Base-by-base conservation (phyloP, 2,797 vertebrate genomes). In the Esox masquinongy region DNA sequence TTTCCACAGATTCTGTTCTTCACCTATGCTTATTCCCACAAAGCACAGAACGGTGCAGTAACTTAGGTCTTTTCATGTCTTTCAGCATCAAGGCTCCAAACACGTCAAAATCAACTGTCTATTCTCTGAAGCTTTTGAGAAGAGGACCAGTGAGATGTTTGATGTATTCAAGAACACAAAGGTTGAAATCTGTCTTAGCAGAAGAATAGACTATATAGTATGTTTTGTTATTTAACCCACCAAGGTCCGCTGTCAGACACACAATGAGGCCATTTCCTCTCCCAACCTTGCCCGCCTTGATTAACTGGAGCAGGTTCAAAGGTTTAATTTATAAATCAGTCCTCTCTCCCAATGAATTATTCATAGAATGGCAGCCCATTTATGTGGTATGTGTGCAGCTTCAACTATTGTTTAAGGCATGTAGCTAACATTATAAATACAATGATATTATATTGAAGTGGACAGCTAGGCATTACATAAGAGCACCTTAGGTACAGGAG, bases 241-340 rank as follows among this genome's bases (percentile, higher is more conserved):
- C 83, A 36, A 76, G 76, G 72, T 72, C 70, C 76, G 81, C 66
- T 59, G 77, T 79, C 73, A 29, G 73, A 77, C 76, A 73, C 78
- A 85, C 80, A 85, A 83, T 85, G 69, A 75, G 15, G 63, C 26
- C 61, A 67, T 68, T 86, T 90, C 83, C 86, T 83, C 43, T 79
- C 34, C 34, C 29, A 59, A 68, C 53, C 71, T 43, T 68, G 11
- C 80, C 78, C 63, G 8, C 76, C 64, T 61, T 77, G 77, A 77
- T 80, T 71, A 77, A 83, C 31, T 68, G 74, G 68, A 77, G 43
- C 31, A 14, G 71, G 76, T 75, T 80, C 77, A 75, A 73, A 56
- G 67, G 74, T 72, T 72, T 73, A 61, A 68, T 72, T 67, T 77
- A 72, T 78, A 77, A 84, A 83, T 69, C 68, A 64, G 68, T 68